phyloP scores from a whole-genome alignment of 1,140 invertebrate species.

The Drosophila busckii region DNA sequence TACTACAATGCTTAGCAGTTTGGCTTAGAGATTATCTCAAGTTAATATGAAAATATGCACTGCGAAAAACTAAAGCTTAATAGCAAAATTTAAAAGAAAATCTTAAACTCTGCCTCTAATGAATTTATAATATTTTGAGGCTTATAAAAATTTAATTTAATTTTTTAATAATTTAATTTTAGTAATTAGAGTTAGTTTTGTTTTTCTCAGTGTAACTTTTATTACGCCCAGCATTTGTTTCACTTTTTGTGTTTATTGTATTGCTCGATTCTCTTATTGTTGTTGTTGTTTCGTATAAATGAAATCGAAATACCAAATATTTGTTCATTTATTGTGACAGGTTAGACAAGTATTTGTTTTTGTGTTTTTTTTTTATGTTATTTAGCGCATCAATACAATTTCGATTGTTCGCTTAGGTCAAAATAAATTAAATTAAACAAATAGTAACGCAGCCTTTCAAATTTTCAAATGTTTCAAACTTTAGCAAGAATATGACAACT shows the following conservation, averaged over 20 bases:
- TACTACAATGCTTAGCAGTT: slow-evolving; percentile 4
- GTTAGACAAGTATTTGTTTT: slow-evolving; percentile 33
- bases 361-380: slow-evolving; percentile 2
- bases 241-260: slow-evolving; percentile 16
- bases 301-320: slow-evolving; percentile 31
- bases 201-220: slow-evolving; percentile 17
- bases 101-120: no score
- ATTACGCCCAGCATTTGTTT: slow-evolving; percentile 3
- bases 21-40: slow-evolving; percentile 16
- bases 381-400: neutral
- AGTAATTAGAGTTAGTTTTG: no score
- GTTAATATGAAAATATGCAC: slow-evolving; percentile 5
- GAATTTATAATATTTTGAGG: neutral
- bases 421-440: neutral
- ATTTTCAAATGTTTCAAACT: no score
- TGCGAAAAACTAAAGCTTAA: neutral
- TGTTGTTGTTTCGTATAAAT: slow-evolving; percentile 24
- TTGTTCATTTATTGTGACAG: slow-evolving; percentile 30
- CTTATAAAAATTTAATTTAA: neutral
- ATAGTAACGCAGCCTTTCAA: no score
- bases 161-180: no score
- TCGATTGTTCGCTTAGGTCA: slow-evolving; percentile 11
- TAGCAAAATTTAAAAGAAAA: neutral
- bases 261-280: no score
- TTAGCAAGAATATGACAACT: no score